Evolutionary conservation across 1,140 invertebrate genomes (phyloP), one percentile per base, ranked within the genome.

Genomic region (Drosophila tani): DNA sequence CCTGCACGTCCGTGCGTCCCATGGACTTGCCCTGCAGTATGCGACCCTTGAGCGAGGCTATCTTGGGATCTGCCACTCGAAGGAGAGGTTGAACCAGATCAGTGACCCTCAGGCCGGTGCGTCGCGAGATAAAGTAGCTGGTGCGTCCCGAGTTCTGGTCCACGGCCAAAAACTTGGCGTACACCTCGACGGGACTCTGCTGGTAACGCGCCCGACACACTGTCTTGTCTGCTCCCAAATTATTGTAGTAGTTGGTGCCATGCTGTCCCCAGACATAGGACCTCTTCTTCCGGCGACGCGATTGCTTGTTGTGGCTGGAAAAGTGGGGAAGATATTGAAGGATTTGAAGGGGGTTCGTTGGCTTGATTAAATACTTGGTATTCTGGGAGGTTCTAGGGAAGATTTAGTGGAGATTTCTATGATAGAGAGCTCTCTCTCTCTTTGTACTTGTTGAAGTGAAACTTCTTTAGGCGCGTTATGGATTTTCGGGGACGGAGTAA

Each of bases 1-100:
- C 96, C 94, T 99, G 98, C 0, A 99, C 96, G 94, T 99, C 98
- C 2, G 98, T 98, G 19, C 97, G 93, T 4, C 98, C 98, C 51
- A 97, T 96, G 6, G 96, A 95, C n/a, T 96, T 94, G 8, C 98
- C 98, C 91, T 98, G 96, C 21, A 99, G 94, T 11, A 98, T 95
- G 21, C 95, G 95, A 2, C 97, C 96, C 66, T 97, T 95, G 2
- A 99, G 93, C 5, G 95, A 95, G 0, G 98, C 98, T 55, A 99
- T 97, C 59, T 97, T 95, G 0, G 97, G 96, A 93, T 99, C 98
- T 1, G 98, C 96, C 9, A 99, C 96, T 0, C 98, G 93, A 49
- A 99, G 93, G 64, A 97, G 94, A 0, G 96, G 95, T 40, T 96
- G 93, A 15, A 99, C 96, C n/a, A 99, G 93, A 91, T 99, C 97